These are phyloP conservation scores for Ericerus pela DNA, from an alignment of 1,140 invertebrate genomes.

Conservation along the genomic window DNA sequence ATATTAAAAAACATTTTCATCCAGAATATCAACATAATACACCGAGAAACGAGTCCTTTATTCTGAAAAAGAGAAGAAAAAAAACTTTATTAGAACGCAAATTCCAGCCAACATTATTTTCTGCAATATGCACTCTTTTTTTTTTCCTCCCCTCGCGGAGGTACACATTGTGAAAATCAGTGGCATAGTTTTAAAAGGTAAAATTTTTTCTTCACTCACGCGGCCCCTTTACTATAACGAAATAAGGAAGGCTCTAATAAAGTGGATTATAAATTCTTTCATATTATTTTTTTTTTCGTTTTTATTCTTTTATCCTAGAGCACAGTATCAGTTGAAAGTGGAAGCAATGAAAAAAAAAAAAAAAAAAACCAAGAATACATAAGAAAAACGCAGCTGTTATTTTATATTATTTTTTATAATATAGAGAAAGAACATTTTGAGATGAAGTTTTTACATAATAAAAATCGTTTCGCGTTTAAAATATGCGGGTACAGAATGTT, in stretches of 20 bases:
- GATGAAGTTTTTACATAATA: neutral
- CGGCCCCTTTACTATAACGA: neutral
- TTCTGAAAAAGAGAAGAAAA: too few relatives aligned
- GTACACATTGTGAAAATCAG: too few relatives aligned
- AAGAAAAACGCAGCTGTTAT: conserved; percentile 5
- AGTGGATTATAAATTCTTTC: conserved; percentile 1
- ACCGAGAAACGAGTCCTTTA: neutral
- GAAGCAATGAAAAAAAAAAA: too few relatives aligned
- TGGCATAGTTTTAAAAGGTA: too few relatives aligned
- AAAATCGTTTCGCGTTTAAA: neutral
- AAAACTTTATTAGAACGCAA: neutral
- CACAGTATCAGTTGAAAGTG: too few relatives aligned
- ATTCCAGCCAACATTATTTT: conserved; percentile 1
- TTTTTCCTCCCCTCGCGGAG: too few relatives aligned
- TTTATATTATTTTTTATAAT: conserved; percentile 1
- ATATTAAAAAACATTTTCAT: neutral
- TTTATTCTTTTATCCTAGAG: too few relatives aligned
- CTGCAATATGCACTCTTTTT: too few relatives aligned
- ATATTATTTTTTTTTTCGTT: too few relatives aligned
- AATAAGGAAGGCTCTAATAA: conserved; percentile 1
- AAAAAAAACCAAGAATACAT: too few relatives aligned
- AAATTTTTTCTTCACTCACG: neutral
- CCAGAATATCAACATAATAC: neutral
- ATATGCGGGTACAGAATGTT: too few relatives aligned
- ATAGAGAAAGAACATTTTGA: conserved; percentile 2